Evolutionary conservation across 1,140 invertebrate genomes (phyloP).

Genomic region (Pentalonia nigronervosa): DNA sequence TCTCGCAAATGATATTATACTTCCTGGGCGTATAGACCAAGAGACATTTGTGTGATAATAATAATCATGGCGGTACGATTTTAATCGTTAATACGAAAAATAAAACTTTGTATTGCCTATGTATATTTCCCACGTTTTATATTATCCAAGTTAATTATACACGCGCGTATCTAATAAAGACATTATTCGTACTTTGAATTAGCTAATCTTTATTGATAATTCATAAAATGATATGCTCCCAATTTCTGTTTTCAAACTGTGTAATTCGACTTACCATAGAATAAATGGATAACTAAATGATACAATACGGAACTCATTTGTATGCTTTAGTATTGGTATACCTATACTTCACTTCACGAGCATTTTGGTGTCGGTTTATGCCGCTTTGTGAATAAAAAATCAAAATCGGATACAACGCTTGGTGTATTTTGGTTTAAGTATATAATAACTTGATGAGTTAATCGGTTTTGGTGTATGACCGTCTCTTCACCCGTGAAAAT

Average conservation of each 20-base stretch:
- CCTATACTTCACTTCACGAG: too few relatives aligned
- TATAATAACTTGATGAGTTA: too few relatives aligned
- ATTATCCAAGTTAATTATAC: too few relatives aligned
- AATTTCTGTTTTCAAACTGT: neutral
- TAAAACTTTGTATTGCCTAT: too few relatives aligned
- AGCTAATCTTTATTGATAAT: neutral
- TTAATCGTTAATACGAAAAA: neutral
- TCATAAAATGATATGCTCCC: neutral
- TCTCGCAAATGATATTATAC: neutral
- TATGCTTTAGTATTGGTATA: neutral
- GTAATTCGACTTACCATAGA: neutral
- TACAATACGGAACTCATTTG: neutral
- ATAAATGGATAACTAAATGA: neutral
- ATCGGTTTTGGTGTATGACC: too few relatives aligned
- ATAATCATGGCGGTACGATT: neutral
- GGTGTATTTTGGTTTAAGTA: too few relatives aligned
- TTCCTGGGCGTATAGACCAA: neutral
- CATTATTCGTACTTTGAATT: neutral
- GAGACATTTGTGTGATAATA: neutral
- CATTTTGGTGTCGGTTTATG: neutral
- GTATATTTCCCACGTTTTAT: too few relatives aligned
- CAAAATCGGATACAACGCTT: neutral
- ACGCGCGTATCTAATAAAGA: too few relatives aligned
- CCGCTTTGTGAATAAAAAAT: neutral
- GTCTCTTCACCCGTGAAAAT: neutral